A percentile compares a stretch with the other conserved stretches of the same genome.
These are phyloP conservation scores for Dendroctonus valens DNA, from an alignment of 1,140 invertebrate species.

Conservation along the genomic window DNA sequence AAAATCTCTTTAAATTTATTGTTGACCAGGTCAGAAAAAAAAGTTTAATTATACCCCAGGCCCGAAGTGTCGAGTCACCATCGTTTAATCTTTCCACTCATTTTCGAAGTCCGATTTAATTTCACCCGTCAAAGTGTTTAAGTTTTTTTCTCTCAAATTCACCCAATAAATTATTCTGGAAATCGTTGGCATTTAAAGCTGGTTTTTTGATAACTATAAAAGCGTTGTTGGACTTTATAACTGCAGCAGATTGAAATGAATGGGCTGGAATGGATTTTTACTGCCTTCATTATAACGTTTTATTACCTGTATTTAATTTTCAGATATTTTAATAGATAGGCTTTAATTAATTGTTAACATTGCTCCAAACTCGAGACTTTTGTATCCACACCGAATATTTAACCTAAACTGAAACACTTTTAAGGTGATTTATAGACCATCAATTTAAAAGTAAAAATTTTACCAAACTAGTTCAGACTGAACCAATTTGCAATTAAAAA, in stretches of 20 bases:
- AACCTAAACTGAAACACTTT: no score
- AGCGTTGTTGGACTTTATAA: conserved; percentile 7
- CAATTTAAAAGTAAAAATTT: no score
- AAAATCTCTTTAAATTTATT: conserved; percentile 6
- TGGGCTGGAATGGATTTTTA: not conserved
- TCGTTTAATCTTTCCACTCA: conserved; percentile 11
- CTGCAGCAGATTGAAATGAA: conserved; percentile 5
- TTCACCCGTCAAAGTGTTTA: conserved; percentile 20
- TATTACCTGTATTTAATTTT: conserved; percentile 1
- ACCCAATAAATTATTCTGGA: conserved; percentile 12
- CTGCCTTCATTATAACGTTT: conserved; percentile 1
- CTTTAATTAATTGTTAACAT: not conserved
- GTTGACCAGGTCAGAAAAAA: conserved; percentile 9
- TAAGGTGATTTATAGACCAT: no score
- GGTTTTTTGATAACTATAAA: conserved; percentile 3
- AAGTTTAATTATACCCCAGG: conserved; percentile 1
- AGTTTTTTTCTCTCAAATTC: conserved; percentile 6
- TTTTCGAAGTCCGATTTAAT: conserved; percentile 14
- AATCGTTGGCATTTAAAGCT: conserved; percentile 5
- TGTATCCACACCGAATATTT: no score
- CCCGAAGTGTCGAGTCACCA: conserved; percentile 7
- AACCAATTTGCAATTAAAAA: no score
- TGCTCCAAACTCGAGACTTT: not conserved
- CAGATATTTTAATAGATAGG: not conserved
- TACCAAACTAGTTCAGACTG: no score